Base-by-base conservation (phyloP, 2,888 invertebrate genomes). In the Dryococelus australis region DNA sequence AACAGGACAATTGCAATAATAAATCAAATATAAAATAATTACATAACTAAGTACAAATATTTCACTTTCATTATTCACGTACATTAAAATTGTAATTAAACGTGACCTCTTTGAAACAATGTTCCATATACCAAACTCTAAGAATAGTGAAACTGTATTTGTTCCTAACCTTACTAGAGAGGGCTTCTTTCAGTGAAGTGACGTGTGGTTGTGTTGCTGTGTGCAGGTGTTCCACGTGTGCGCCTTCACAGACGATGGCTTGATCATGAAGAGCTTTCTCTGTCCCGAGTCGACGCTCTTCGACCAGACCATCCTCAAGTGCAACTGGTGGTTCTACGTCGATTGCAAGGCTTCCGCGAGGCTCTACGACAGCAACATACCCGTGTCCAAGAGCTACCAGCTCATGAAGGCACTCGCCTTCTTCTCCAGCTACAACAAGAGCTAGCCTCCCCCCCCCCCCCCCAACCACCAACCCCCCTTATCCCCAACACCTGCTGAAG, bases 311-410 rank as follows among this genome's bases (percentile, higher is more conserved):
- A 97, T 98, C 89, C 94, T 98, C 9, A 97, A 97, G 91, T 98
- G 98, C 92, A 98, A 98, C 92, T 98, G 97, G 97, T 98, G 97
- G 97, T 97, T 98, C 93, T 98, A 97, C 92, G 97, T 98, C 0
- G 97, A 98, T 91, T 98, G 98, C 92, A 96, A 96, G 92, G 94
- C 95, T 87, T 97, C 97, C 35, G 95, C 95, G 90, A 95, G 95
- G 89, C 93, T 97, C 43, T 98, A 97, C 92, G 97, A 97, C 91
- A 97, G 97, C 24, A 98, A 98, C 92, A 97, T 97, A 89, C 97
- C 97, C 0, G 96, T 98, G 86, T 97, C 97, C 51, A 97, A 98
- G 92, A 97, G 97, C 92, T 98, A 97, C 92, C 97, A 98, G 92
- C 93, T 98, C 8, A 97, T 98, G 97, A 97, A 97, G 92, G 97